These are phyloP conservation scores for Herminia tarsipennalis DNA, from an alignment of 2,888 invertebrate genomes.

Conservation along the genomic window DNA sequence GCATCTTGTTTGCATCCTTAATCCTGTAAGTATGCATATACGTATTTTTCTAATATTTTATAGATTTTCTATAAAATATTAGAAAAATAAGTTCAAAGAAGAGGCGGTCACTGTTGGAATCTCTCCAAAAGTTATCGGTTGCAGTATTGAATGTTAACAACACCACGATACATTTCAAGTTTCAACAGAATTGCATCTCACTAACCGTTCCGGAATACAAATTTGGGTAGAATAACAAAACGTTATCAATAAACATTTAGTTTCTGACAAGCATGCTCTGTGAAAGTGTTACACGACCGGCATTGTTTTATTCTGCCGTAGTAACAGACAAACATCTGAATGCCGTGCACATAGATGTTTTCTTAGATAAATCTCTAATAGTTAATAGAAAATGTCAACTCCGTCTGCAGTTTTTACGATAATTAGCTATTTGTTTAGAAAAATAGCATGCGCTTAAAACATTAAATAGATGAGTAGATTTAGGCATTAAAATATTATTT, in stretches of 20 bases:
- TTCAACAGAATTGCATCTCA: conserved; percentile 36
- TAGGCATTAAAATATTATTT: no score
- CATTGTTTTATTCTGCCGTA: conserved; percentile 42
- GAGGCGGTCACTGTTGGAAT: no score
- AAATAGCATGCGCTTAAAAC: no score
- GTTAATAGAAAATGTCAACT: conserved; percentile 34
- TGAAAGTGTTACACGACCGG: conserved; percentile 70
- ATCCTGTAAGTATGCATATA: no score
- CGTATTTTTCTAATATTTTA: no score
- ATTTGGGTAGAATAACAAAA: conserved; percentile 42
- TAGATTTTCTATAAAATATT: conserved; percentile 21
- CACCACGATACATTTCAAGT: conserved; percentile 29
- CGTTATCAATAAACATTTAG: conserved; percentile 54
- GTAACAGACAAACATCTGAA: conserved; percentile 20
- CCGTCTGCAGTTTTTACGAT: conserved; percentile 19
- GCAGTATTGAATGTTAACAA: conserved; percentile 26
- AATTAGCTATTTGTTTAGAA: no score
- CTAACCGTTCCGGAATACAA: conserved; percentile 32
- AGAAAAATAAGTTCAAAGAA: no score
- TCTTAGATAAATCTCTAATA: conserved; percentile 27
- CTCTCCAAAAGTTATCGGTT: conserved; percentile 28
- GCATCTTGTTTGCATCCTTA: no score
- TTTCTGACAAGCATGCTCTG: conserved; percentile 56
- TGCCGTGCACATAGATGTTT: conserved; percentile 15
- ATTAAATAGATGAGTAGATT: no score